phyloP scores from a whole-genome alignment of 92 coral and sea anemone species.

The Porites evermanni region DNA sequence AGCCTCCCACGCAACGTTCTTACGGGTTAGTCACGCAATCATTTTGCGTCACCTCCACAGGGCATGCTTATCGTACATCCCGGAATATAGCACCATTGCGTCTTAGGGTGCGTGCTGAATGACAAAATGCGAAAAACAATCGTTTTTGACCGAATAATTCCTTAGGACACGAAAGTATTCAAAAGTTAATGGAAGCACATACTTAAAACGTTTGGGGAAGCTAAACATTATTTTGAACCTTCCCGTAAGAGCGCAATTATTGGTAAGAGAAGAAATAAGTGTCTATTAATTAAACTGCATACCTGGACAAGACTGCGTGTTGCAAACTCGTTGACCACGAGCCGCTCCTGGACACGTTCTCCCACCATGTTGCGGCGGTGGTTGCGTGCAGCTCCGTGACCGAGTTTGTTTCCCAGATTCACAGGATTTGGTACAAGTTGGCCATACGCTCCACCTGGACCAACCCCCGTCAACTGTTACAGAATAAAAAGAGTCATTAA shows the following conservation, averaged over 20 bases:
- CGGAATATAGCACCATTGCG: too few species aligned
- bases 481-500: background rate
- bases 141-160: too few species aligned
- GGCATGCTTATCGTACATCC: too few species aligned
- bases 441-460: slow-evolving; percentile 22
- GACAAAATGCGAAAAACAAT: too few species aligned
- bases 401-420: slow-evolving; percentile 7
- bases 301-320: slow-evolving; percentile 23
- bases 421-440: slow-evolving; percentile 19
- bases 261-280: too few species aligned
- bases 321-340: background rate
- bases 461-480: slow-evolving; percentile 26
- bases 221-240: too few species aligned
- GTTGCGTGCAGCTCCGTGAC: background rate
- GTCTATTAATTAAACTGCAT: background rate
- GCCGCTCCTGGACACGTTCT: background rate
- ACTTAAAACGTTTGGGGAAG: background rate
- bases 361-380: slow-evolving; percentile 13
- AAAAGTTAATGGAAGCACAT: background rate
- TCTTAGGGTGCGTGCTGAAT: too few species aligned
- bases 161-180: background rate
- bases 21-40: too few species aligned
- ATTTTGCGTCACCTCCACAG: too few species aligned
- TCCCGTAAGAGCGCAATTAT: too few species aligned
- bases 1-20: too few species aligned